Base-by-base conservation (phyloP, 2,113 vertebrate genomes). In the Plecturocebus donacophilus region DNA sequence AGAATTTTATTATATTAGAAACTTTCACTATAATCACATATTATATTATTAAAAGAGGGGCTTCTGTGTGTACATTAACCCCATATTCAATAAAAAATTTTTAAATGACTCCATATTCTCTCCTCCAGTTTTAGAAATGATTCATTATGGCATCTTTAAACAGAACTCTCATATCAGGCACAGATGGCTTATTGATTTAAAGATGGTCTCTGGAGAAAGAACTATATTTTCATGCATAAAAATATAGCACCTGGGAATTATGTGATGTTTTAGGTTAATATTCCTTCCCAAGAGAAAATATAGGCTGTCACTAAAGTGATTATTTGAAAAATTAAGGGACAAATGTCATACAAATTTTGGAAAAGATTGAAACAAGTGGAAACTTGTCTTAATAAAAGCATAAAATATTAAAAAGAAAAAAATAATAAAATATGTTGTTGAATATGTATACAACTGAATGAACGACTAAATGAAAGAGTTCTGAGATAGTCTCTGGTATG, bases 111-210 rank as follows among this genome's bases (percentile, higher is more conserved):
- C 14, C 3, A 54, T 66, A 40, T n/a, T 20, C 9, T 5, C 21
- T 90, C 14, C 27, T 66, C 14, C 5, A 77, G 20, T 19, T 45
- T 90, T 23, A 35, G 79, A 66, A 13, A 49, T 82, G 35, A 85
- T 47, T 70, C 52, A 94, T 89, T 79, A 87, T 0, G 45, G 3
- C 20, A 79, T 87, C 54, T 83, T 19, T 52, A 80, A 90, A 70
- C 4, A 68, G 16, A 7, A 6, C 4, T 83, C 25, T 71, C 17
- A 56, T 92, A 6, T 25, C 14, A 70, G 38, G 10, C 42, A 54
- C 40, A 45, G 75, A 97, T 75, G 32, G n/a, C 3, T 77, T 89
- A 45, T 68, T 96, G 79, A 96, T 89, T 93, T 83, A 89, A 71
- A 56, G n/a, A n/a, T 75, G 10, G 49, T 86, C 32, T 89, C 32